Conservation (phyloP, 2,113 vertebrate species). For the Galemys pyrenaicus region DNA sequence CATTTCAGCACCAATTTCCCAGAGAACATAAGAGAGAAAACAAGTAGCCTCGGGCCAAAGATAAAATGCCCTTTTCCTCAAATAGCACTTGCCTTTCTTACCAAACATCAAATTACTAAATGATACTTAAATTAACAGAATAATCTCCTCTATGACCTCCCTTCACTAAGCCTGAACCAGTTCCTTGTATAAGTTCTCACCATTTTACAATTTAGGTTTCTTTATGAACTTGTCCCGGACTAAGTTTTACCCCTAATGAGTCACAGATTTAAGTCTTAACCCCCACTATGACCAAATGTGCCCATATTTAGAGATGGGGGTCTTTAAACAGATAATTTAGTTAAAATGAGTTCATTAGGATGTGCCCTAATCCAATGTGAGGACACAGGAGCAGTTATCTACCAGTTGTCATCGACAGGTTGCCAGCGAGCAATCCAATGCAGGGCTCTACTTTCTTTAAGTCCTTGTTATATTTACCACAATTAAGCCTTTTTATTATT, state of each 20-base stretch:
- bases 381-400: background rate
- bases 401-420: background rate
- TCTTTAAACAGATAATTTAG: background rate
- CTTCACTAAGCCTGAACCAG: background rate
- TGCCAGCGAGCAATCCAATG: background rate
- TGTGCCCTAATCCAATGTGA: background rate
- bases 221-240: background rate
- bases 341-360: background rate
- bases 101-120: constrained; percentile 37
- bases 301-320: background rate
- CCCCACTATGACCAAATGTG: background rate
- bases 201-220: background rate
- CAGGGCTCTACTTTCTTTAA: background rate
- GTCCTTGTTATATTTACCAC: background rate
- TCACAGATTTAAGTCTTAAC: background rate
- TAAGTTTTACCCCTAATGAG: background rate
- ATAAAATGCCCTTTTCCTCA: constrained; percentile 53
- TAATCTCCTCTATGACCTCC: background rate
- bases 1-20: no score
- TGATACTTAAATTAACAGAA: background rate
- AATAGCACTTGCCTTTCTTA: constrained; percentile 20
- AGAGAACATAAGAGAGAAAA: constrained; percentile 31
- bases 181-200: background rate
- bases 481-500: background rate
- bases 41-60: background rate